These are phyloP conservation scores for Melolontha melolontha DNA, from an alignment of 2,888 invertebrate species.

Conservation along the genomic window DNA sequence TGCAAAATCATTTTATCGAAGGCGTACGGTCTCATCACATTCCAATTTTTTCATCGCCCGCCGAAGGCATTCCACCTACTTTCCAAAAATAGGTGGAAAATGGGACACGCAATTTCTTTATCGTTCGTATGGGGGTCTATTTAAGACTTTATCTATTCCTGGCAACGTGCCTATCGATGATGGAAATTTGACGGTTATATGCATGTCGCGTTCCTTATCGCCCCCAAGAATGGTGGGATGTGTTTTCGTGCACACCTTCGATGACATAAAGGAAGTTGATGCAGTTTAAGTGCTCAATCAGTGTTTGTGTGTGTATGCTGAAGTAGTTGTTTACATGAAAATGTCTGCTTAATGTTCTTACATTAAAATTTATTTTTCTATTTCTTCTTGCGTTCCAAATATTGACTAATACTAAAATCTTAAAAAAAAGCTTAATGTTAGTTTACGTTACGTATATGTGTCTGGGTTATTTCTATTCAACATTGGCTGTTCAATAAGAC, in stretches of 20 bases:
- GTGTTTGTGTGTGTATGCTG: neutral
- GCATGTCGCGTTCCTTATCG: slow-evolving; percentile 25
- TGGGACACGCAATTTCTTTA: slow-evolving; percentile 27
- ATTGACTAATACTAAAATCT: no score
- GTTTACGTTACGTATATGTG: no score
- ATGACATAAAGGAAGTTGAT: slow-evolving; percentile 1
- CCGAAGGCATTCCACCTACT: neutral
- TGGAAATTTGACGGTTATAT: slow-evolving; percentile 16
- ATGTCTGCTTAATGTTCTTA: no score
- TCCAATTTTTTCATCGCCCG: neutral
- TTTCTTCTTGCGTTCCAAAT: no score
- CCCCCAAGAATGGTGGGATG: neutral
- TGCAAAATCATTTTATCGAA: no score
- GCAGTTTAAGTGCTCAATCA: slow-evolving; percentile 15
- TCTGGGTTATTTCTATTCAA: no score
- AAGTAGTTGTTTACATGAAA: slow-evolving; percentile 1
- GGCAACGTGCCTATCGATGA: slow-evolving; percentile 1
- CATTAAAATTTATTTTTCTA: no score
- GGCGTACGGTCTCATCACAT: no score
- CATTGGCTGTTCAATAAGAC: no score
- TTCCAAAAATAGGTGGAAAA: slow-evolving; percentile 8
- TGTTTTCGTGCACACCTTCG: slow-evolving; percentile 6
- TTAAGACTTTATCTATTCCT: slow-evolving; percentile 16
- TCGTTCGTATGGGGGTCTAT: slow-evolving; percentile 2
- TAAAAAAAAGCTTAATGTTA: no score